Conservation (phyloP, 1,140 invertebrate species). For the Penaeus vannamei region DNA sequence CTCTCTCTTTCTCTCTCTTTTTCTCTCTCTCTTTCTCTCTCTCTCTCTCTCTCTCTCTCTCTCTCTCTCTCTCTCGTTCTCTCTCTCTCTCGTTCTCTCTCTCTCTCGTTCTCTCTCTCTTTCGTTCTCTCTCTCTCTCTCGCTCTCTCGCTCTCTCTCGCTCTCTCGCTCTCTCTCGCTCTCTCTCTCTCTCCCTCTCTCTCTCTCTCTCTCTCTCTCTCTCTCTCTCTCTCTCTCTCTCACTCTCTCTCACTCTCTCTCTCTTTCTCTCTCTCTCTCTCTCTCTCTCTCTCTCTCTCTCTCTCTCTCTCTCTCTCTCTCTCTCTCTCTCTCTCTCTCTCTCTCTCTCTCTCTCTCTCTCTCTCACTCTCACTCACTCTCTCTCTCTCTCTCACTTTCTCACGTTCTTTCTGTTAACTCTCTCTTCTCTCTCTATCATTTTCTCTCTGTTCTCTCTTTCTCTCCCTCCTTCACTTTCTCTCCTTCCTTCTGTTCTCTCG, state of each 20-base stretch:
- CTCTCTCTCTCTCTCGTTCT: not conserved
- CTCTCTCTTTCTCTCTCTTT: not conserved
- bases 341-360: too few relatives aligned
- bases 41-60: slow-evolving; percentile 25
- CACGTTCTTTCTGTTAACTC: too few relatives aligned
- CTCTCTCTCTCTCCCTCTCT: not conserved
- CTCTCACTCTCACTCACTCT: too few relatives aligned
- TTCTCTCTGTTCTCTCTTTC: slow-evolving; percentile 12
- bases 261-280: slow-evolving; percentile 35
- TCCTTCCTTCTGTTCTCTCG: not conserved
- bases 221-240: not conserved
- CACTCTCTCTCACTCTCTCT: not conserved
- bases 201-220: not conserved
- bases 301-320: not conserved
- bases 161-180: not conserved
- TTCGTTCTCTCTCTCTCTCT: not conserved
- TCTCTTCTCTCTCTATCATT: not conserved
- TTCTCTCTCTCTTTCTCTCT: slow-evolving; percentile 21
- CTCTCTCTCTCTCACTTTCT: too few relatives aligned
- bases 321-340: too few relatives aligned
- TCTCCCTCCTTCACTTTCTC: slow-evolving; percentile 14
- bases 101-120: not conserved
- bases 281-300: slow-evolving; percentile 43
- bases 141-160: not conserved
- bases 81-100: not conserved